Evolutionary conservation across 2,888 invertebrate species (phyloP).

Genomic region (Parnassius apollo): DNA sequence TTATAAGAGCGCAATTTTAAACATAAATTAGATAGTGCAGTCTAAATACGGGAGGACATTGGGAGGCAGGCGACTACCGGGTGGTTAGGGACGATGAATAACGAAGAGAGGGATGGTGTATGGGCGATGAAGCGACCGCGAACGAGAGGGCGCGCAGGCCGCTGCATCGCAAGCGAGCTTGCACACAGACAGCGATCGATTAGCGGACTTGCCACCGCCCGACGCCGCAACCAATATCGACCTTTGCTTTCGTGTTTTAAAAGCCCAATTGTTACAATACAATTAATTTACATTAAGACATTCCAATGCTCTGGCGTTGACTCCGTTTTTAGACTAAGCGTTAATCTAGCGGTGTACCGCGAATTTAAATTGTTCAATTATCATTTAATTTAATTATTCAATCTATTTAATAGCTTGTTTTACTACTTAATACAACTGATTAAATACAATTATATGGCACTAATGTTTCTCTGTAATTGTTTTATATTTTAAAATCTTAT

Average conservation of each 20-base stretch:
- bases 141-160: slow-evolving; percentile 58
- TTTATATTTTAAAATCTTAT: no score
- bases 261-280: slow-evolving; percentile 47
- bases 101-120: slow-evolving; percentile 69
- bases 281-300: slow-evolving; percentile 13
- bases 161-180: slow-evolving; percentile 40
- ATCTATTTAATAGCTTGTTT: no score
- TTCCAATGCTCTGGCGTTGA: background rate
- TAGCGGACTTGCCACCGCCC: slow-evolving; percentile 62
- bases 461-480: no score
- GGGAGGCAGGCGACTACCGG: slow-evolving; percentile 73
- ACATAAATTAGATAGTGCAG: slow-evolving; percentile 78
- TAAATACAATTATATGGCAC: no score
- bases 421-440: no score
- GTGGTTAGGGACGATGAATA: slow-evolving; percentile 76
- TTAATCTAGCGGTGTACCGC: no score
- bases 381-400: no score
- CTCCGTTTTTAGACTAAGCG: no score
- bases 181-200: slow-evolving; percentile 79
- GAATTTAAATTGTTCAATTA: no score
- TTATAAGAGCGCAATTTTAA: slow-evolving; percentile 71
- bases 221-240: slow-evolving; percentile 64
- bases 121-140: slow-evolving; percentile 41
- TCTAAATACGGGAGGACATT: slow-evolving; percentile 76
- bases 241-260: slow-evolving; percentile 60